These are phyloP conservation scores for Hycleus cichorii DNA, from an alignment of 1,140 invertebrate species.

Conservation along the genomic window DNA sequence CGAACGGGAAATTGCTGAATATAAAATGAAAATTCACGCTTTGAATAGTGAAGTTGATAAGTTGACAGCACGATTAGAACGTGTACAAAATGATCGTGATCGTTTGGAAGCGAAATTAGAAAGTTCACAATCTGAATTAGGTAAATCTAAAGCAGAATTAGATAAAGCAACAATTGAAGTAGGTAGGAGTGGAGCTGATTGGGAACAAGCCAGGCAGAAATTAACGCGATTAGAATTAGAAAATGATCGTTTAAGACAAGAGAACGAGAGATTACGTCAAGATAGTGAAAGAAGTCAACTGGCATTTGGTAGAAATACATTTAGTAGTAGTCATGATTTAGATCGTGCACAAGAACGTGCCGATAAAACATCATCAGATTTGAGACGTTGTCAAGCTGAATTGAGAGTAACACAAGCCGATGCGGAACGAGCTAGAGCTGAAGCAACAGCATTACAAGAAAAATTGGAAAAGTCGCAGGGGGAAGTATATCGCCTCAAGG, in stretches of 20 bases:
- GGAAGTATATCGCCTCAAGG: constrained; percentile 88
- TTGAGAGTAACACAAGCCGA: constrained; percentile 77
- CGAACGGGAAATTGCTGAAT: constrained; percentile 88
- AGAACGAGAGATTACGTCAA: constrained; percentile 73
- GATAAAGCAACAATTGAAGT: constrained; percentile 86
- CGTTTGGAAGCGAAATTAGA: constrained; percentile 84
- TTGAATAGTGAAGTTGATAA: constrained; percentile 89
- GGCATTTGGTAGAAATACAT: constrained; percentile 70
- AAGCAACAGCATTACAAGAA: constrained; percentile 79
- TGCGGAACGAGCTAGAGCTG: constrained; percentile 74
- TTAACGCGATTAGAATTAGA: constrained; percentile 78
- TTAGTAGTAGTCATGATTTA: constrained; percentile 26
- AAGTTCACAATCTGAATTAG: constrained; percentile 84
- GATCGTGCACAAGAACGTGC: constrained; percentile 74
- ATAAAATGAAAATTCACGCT: constrained; percentile 88
- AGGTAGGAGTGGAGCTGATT: constrained; percentile 78
- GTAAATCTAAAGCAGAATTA: constrained; percentile 87
- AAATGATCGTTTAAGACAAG: constrained; percentile 78
- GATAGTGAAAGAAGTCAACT: constrained; percentile 70
- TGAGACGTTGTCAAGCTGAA: constrained; percentile 79
- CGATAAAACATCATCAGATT: constrained; percentile 74
- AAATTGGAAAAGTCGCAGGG: constrained; percentile 90
- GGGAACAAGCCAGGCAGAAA: constrained; percentile 83
- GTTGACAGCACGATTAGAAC: constrained; percentile 75
- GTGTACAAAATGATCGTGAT: constrained; percentile 83